These are phyloP conservation scores for Thyatira batis DNA, from an alignment of 2,888 invertebrate genomes.

Conservation along the genomic window DNA sequence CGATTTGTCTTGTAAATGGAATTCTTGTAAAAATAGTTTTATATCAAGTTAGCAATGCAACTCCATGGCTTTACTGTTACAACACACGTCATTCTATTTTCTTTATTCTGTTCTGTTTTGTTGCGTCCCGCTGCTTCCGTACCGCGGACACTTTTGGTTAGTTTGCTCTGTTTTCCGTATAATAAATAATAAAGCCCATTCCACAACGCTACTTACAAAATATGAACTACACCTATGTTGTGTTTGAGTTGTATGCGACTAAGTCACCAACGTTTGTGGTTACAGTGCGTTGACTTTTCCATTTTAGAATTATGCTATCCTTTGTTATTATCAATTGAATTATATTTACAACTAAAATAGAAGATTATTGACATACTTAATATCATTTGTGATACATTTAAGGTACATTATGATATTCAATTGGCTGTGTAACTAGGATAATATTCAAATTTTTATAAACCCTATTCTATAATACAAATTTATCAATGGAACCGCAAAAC, in stretches of 20 bases:
- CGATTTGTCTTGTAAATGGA: neutral
- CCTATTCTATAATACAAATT: constrained; percentile 25
- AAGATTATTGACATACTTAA: too few relatives aligned
- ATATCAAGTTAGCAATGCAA: constrained; percentile 1
- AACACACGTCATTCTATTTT: constrained; percentile 71
- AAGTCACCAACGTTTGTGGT: neutral
- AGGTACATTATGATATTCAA: too few relatives aligned
- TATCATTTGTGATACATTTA: constrained; percentile 13
- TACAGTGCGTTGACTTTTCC: neutral
- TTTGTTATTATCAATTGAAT: too few relatives aligned
- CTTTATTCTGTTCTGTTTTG: constrained; percentile 71
- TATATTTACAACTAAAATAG: too few relatives aligned
- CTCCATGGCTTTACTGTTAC: constrained; percentile 52
- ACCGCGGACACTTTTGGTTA: constrained; percentile 80
- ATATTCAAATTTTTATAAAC: too few relatives aligned
- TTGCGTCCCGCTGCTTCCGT: constrained; percentile 76
- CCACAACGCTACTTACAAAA: constrained; percentile 29
- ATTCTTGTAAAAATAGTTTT: neutral
- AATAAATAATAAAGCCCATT: constrained; percentile 77
- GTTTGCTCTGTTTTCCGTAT: constrained; percentile 77
- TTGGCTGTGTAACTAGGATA: too few relatives aligned
- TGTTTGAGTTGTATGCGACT: neutral
- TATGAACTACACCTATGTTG: neutral
- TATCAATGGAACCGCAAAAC: constrained; percentile 40
- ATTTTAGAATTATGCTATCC: neutral